Conservation (phyloP, 1,140 invertebrate species). For the Pogonognathellus flavescens region DNA sequence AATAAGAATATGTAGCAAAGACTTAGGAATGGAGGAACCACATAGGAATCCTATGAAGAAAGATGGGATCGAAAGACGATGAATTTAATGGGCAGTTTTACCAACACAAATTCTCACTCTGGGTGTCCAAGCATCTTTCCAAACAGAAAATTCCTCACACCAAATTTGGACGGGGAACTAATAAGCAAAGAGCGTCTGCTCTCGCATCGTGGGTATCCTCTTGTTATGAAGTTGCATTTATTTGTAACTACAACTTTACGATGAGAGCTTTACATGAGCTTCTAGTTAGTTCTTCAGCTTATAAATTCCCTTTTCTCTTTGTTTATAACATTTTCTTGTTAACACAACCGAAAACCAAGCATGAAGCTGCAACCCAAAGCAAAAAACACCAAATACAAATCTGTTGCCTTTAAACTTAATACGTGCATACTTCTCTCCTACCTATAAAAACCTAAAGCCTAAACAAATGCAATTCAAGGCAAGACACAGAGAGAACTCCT, state of each 20-base stretch:
- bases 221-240: not conserved
- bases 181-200: slow-evolving; percentile 15
- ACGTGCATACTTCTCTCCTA: too few relatives aligned
- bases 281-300: not conserved
- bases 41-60: slow-evolving; percentile 1
- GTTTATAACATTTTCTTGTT: slow-evolving; percentile 46
- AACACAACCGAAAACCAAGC: slow-evolving; percentile 16
- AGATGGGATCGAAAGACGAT: not conserved
- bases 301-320: slow-evolving; percentile 6
- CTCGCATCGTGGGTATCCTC: not conserved
- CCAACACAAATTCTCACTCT: slow-evolving; percentile 4
- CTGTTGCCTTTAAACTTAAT: not conserved
- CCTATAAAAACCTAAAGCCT: too few relatives aligned
- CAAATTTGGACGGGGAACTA: slow-evolving; percentile 20
- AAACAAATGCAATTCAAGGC: too few relatives aligned
- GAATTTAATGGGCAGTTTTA: slow-evolving; percentile 17
- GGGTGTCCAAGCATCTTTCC: slow-evolving; percentile 31
- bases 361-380: not conserved
- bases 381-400: not conserved
- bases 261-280: not conserved
- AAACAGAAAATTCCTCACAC: slow-evolving; percentile 30
- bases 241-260: not conserved
- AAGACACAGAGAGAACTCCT: too few relatives aligned
- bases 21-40: not conserved
- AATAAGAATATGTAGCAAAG: not conserved